Conservation (phyloP, 2,888 invertebrate genomes). For the Auanema freiburgensis region DNA sequence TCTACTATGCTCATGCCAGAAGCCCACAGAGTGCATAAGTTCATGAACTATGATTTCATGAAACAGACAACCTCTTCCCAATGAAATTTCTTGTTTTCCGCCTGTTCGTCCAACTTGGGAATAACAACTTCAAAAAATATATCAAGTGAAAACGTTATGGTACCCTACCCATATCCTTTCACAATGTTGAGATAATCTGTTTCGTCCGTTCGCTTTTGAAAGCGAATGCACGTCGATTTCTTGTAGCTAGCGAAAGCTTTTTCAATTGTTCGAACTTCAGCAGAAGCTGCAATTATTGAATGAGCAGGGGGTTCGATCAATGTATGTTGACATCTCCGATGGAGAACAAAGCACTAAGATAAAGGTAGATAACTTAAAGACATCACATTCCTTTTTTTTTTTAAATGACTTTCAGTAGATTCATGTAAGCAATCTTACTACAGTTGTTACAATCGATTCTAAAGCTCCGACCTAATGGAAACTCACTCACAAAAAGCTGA, state of each 20-base stretch:
- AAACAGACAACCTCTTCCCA: conserved; percentile 61
- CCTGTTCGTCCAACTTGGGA: conserved; percentile 63
- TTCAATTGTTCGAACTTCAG: conserved; percentile 55
- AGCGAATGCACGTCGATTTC: conserved; percentile 64
- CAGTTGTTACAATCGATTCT: not conserved
- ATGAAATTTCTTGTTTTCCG: conserved; percentile 61
- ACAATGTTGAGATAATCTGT: conserved; percentile 63
- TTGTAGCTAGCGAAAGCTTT: conserved; percentile 59
- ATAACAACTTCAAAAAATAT: conserved; percentile 54
- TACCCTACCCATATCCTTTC: conserved; percentile 59
- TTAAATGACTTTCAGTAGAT: no score
- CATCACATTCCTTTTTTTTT: no score
- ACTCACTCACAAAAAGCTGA: conserved; percentile 61
- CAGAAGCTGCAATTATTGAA: conserved; percentile 40
- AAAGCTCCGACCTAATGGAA: not conserved
- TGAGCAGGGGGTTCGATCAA: not conserved
- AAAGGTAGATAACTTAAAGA: not conserved
- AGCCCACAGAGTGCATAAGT: conserved; percentile 61
- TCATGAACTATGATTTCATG: conserved; percentile 64
- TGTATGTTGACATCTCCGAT: not conserved
- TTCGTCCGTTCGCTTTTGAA: conserved; percentile 62
- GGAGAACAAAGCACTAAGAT: no score
- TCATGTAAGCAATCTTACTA: no score
- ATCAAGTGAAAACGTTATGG: not conserved
- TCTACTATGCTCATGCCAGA: conserved; percentile 63